phyloP scores from a whole-genome alignment of 1,140 invertebrate species.

The Brachionus calyciflorus region DNA sequence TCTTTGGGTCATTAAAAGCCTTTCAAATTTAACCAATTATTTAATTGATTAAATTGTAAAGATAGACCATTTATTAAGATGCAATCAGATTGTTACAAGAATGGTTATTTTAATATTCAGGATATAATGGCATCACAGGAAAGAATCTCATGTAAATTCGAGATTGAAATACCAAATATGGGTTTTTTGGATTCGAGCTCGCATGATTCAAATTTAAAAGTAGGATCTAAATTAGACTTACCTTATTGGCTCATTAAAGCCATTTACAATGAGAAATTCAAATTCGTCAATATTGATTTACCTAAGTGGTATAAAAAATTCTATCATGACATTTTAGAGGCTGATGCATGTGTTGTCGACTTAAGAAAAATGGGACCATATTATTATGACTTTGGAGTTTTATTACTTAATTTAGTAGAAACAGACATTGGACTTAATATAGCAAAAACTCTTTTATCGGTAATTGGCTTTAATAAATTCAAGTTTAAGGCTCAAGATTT shows the following conservation, averaged over 20 bases:
- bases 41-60: not conserved
- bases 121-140: constrained; percentile 41
- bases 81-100: constrained; percentile 41
- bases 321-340: constrained; percentile 46
- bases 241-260: constrained; percentile 41
- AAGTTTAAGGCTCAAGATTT: not conserved
- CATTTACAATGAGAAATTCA: constrained; percentile 46
- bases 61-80: constrained; percentile 3
- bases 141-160: constrained; percentile 45
- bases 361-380: constrained; percentile 46
- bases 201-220: constrained; percentile 39
- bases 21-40: not conserved
- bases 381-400: constrained; percentile 42
- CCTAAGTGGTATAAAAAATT: constrained; percentile 47
- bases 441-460: constrained; percentile 15
- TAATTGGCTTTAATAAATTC: not conserved
- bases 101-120: constrained; percentile 41
- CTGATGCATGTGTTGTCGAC: constrained; percentile 44
- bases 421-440: constrained; percentile 36
- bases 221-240: constrained; percentile 34
- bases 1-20: not conserved
- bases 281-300: constrained; percentile 46
- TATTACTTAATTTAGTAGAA: constrained; percentile 28
- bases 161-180: constrained; percentile 41
- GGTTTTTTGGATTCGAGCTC: constrained; percentile 45